These are phyloP conservation scores for Limanda limanda DNA, from an alignment of 2,113 vertebrate species.

Conservation along the genomic window DNA sequence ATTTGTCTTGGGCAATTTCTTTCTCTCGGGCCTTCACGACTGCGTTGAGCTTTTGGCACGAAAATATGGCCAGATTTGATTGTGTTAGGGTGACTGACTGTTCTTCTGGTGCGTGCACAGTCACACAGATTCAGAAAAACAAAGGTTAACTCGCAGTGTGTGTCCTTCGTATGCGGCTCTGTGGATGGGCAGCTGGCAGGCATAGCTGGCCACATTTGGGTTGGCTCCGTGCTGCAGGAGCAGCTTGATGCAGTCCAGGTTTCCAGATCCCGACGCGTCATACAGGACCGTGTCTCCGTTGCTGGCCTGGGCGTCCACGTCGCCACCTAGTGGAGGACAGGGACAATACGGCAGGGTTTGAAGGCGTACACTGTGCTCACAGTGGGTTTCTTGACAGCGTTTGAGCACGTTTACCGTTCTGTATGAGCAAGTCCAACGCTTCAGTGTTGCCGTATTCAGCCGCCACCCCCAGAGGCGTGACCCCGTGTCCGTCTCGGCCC, in stretches of 20 bases:
- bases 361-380: no score
- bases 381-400: not conserved
- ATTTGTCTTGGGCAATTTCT: slow-evolving; percentile 21
- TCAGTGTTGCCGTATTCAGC: slow-evolving; percentile 86
- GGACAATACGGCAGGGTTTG: not conserved
- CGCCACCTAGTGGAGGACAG: slow-evolving; percentile 81
- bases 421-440: slow-evolving; percentile 86
- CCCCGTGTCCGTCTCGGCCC: slow-evolving; percentile 82
- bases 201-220: slow-evolving; percentile 85
- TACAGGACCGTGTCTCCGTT: slow-evolving; percentile 86
- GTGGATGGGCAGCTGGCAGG: slow-evolving; percentile 88
- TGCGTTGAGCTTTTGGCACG: not conserved
- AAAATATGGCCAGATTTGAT: not conserved
- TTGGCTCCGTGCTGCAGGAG: slow-evolving; percentile 88
- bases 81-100: not conserved
- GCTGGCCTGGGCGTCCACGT: slow-evolving; percentile 84
- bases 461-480: slow-evolving; percentile 86
- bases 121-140: not conserved
- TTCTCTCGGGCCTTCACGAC: not conserved
- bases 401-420: slow-evolving; percentile 78
- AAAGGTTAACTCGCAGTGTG: slow-evolving; percentile 84
- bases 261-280: slow-evolving; percentile 86
- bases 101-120: not conserved
- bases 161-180: slow-evolving; percentile 88
- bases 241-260: slow-evolving; percentile 87